A percentile compares a stretch with the other conserved stretches of the same genome.
Evolutionary conservation across 2,888 invertebrate species (phyloP).

Genomic region (Phragmatobia fuliginosa): DNA sequence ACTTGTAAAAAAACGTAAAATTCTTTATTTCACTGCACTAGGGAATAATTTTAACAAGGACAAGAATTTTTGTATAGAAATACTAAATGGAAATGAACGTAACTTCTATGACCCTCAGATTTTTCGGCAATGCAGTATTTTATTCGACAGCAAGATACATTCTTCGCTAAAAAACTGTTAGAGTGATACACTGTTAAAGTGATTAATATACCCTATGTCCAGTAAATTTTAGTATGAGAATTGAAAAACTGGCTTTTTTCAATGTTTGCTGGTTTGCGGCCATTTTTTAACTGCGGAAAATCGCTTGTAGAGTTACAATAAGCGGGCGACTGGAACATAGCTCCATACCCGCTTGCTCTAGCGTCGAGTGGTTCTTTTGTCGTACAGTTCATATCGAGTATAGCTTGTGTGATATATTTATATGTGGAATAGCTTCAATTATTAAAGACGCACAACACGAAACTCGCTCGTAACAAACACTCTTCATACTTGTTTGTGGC

Average conservation of each 20-base stretch:
- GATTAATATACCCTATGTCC: not conserved
- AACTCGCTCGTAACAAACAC: conserved; percentile 3
- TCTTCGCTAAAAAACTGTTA: not conserved
- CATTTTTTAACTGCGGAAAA: conserved; percentile 10
- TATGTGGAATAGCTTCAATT: not conserved
- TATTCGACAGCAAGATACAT: not conserved
- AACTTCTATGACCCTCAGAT: no score
- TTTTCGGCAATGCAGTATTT: no score
- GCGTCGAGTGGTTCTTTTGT: conserved; percentile 21
- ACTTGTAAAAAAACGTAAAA: no score
- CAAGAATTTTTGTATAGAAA: not conserved
- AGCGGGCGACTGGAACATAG: conserved; percentile 26
- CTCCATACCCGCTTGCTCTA: conserved; percentile 12
- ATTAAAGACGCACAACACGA: not conserved
- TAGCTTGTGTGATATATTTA: not conserved
- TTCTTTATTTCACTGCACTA: no score
- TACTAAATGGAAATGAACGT: not conserved
- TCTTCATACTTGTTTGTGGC: not conserved
- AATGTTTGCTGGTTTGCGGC: not conserved
- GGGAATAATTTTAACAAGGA: not conserved
- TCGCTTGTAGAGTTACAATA: conserved; percentile 19
- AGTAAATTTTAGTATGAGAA: not conserved
- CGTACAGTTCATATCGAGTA: conserved; percentile 8
- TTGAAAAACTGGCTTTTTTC: not conserved
- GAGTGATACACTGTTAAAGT: no score